phyloP scores from a whole-genome alignment of 2,113 vertebrate genomes.

The Psittacula cyanocephala region DNA sequence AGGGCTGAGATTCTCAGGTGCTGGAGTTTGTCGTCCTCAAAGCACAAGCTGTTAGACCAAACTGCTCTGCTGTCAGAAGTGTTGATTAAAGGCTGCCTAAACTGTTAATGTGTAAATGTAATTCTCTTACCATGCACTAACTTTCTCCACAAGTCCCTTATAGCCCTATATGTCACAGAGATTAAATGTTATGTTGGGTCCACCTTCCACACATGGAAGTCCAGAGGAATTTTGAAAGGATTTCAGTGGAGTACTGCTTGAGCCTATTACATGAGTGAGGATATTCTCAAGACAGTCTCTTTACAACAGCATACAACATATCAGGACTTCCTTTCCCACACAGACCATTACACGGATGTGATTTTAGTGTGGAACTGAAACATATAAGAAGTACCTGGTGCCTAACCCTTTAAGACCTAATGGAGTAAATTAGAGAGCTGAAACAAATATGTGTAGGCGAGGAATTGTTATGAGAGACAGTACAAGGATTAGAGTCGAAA shows the following conservation, averaged over 20 bases:
- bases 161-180: not conserved
- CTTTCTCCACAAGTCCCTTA: not conserved
- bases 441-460: not conserved
- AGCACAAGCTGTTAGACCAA: not conserved
- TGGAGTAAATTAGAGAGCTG: not conserved
- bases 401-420: not conserved
- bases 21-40: not conserved
- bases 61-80: not conserved
- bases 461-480: not conserved
- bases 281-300: not conserved
- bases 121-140: not conserved
- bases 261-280: not conserved
- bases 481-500: not conserved
- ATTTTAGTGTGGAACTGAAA: not conserved
- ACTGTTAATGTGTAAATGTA: not conserved
- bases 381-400: not conserved
- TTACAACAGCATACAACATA: not conserved
- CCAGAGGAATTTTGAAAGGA: not conserved
- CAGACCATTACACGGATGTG: not conserved
- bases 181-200: accelerated
- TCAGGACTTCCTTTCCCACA: not conserved
- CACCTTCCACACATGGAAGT: not conserved
- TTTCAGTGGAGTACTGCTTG: not conserved
- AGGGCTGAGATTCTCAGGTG: not conserved
- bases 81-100: not conserved